phyloP scores from a whole-genome alignment of 2,797 vertebrate species.

The Chaunax sp. region DNA sequence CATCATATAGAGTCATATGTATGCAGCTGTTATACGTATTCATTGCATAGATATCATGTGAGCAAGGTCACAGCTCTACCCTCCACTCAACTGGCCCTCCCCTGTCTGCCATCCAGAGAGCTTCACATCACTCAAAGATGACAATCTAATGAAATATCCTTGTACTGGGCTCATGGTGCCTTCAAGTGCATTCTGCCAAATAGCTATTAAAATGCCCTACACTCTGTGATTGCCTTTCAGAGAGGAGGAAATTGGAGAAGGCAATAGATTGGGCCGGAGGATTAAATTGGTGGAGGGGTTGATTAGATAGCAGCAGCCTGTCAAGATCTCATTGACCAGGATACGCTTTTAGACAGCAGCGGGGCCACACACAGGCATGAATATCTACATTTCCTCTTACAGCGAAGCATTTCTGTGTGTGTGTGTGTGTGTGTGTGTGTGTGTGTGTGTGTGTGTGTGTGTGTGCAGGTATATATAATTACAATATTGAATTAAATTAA shows the following conservation, averaged over 20 bases:
- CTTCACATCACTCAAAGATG: conserved; percentile 67
- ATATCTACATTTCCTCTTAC: conserved; percentile 14
- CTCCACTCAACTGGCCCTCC: conserved; percentile 14
- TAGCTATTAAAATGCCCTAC: conserved; percentile 71
- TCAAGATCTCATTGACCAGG: conserved; percentile 61
- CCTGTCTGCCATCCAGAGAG: conserved; percentile 42
- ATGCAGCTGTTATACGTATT: conserved; percentile 29
- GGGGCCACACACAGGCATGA: conserved; percentile 3
- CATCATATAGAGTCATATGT: conserved; percentile 14
- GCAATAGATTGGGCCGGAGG: conserved; percentile 64
- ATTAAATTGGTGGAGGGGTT: conserved; percentile 63
- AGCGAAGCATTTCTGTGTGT: not conserved
- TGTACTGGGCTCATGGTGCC: conserved; percentile 57
- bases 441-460: too few relatives aligned
- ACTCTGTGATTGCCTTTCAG: conserved; percentile 68
- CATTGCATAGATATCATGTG: conserved; percentile 38
- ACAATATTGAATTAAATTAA: too few relatives aligned
- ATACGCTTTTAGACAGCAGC: conserved; percentile 28
- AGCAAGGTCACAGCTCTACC: conserved; percentile 50
- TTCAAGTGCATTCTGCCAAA: conserved; percentile 73
- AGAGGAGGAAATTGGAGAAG: conserved; percentile 68
- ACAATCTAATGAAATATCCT: conserved; percentile 70
- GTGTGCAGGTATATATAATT: too few relatives aligned
- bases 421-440: not conserved
- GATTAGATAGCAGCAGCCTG: conserved; percentile 67